Percentiles rank a stretch among this genome's conserved stretches.
These are phyloP conservation scores for Plutomurus gul DNA, from an alignment of 1,140 invertebrate species.

Conservation along the genomic window DNA sequence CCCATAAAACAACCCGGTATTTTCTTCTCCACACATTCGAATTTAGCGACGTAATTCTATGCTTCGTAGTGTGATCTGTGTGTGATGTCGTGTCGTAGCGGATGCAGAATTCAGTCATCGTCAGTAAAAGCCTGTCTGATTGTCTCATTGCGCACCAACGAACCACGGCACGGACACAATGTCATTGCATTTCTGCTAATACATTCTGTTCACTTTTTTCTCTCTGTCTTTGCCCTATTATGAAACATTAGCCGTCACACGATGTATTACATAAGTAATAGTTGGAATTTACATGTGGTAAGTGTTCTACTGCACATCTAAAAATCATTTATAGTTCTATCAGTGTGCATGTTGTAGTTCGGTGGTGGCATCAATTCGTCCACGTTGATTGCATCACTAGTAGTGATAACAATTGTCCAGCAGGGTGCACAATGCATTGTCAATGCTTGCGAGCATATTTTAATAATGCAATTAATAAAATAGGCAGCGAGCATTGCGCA, in stretches of 20 bases:
- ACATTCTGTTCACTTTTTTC: not conserved
- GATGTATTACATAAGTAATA: not conserved
- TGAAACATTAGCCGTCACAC: not conserved
- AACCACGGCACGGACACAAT: not conserved
- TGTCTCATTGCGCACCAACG: not conserved
- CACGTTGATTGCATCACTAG: no score
- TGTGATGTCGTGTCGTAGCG: not conserved
- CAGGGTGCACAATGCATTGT: no score
- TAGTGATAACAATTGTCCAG: no score
- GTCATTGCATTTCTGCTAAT: slow-evolving; percentile 2
- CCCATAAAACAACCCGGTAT: no score
- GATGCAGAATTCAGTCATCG: not conserved
- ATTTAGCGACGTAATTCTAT: not conserved
- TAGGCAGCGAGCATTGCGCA: not conserved
- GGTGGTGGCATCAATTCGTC: no score
- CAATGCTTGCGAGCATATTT: no score
- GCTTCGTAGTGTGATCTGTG: not conserved
- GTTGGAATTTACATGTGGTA: no score
- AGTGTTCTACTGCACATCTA: no score
- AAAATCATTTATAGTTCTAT: no score
- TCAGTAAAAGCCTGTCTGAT: not conserved
- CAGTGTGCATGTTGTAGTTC: no score
- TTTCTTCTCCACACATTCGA: no score
- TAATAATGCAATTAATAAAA: no score
- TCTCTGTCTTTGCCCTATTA: not conserved